These are phyloP conservation scores for Nomada fabriciana DNA, from an alignment of 2,888 invertebrate genomes.

Conservation along the genomic window DNA sequence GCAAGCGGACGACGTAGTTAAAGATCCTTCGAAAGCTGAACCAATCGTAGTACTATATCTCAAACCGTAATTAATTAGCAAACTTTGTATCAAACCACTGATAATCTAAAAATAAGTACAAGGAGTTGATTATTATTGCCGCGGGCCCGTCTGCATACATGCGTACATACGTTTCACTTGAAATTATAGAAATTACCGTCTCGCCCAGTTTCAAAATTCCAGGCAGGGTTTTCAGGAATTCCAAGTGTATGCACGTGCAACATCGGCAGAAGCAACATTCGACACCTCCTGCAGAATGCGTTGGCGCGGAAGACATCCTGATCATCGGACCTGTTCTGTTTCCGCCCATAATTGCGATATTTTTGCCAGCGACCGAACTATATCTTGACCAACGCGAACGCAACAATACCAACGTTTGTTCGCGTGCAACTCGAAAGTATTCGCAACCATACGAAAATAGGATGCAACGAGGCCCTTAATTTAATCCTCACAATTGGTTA, in stretches of 20 bases:
- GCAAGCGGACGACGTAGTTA: slow-evolving; percentile 93
- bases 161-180: neutral
- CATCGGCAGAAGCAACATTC: slow-evolving; percentile 90
- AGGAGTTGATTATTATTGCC: neutral
- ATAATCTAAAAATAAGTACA: slow-evolving; percentile 86
- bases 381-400: neutral
- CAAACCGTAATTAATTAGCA: slow-evolving; percentile 92
- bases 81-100: slow-evolving; percentile 92
- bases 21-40: slow-evolving; percentile 91
- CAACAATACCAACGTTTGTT: neutral
- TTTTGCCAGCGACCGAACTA: neutral
- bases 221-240: slow-evolving; percentile 89
- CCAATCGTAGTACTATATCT: slow-evolving; percentile 91
- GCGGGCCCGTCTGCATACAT: neutral
- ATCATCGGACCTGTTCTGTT: slow-evolving; percentile 76
- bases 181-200: slow-evolving; percentile 86
- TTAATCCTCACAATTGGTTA: slow-evolving; percentile 57
- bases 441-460: neutral
- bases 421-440: slow-evolving; percentile 5
- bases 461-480: slow-evolving; percentile 39
- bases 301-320: slow-evolving; percentile 75
- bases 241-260: slow-evolving; percentile 92
- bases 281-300: slow-evolving; percentile 85
- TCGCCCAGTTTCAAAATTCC: slow-evolving; percentile 91
- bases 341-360: slow-evolving; percentile 65